Evolutionary conservation across 2,888 invertebrate genomes (phyloP).

Genomic region (Scotopteryx bipunctaria): DNA sequence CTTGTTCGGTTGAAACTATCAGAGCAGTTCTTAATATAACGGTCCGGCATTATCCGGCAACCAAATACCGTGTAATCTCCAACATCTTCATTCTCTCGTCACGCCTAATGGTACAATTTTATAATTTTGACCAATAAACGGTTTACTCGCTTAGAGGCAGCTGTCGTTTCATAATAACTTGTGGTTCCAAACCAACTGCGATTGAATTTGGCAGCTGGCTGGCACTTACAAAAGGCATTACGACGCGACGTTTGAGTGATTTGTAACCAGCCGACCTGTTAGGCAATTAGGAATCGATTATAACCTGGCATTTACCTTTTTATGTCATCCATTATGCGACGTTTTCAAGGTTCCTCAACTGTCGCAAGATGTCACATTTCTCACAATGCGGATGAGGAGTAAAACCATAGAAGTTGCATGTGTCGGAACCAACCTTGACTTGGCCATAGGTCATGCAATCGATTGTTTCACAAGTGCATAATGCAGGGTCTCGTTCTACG

Average conservation of each 20-base stretch:
- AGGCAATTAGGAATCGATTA: conserved; percentile 30
- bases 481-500: conserved; percentile 43
- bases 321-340: conserved; percentile 30
- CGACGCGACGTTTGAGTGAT: conserved; percentile 30
- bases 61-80: conserved; percentile 54
- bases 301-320: conserved; percentile 20
- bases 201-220: conserved; percentile 31
- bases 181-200: conserved; percentile 28
- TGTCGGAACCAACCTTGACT: conserved; percentile 39
- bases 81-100: conserved; percentile 56
- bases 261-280: conserved; percentile 32
- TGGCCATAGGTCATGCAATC: conserved; percentile 46
- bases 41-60: conserved; percentile 38
- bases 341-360: conserved; percentile 20
- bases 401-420: conserved; percentile 33
- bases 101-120: conserved; percentile 59
- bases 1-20: conserved; percentile 25
- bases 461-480: conserved; percentile 53
- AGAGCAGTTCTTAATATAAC: conserved; percentile 40
- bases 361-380: conserved; percentile 22
- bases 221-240: conserved; percentile 26
- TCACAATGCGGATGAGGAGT: conserved; percentile 22
- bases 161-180: conserved; percentile 44
- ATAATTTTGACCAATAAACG: conserved; percentile 49
- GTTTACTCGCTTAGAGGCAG: conserved; percentile 46